Conservation (phyloP, 2,888 invertebrate species). For the Epinotia nisella region DNA sequence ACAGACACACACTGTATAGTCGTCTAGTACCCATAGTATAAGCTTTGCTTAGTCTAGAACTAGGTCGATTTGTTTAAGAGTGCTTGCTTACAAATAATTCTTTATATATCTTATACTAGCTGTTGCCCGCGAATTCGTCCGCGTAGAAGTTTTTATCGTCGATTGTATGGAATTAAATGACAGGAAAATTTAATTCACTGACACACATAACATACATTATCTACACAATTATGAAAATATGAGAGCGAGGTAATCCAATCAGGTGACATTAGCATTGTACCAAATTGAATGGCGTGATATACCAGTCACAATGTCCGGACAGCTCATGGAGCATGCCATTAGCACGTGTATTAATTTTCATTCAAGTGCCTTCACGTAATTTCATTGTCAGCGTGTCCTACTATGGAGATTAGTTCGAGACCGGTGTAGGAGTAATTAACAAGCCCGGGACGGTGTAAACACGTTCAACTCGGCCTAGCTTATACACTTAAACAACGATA, state of each 20-base stretch:
- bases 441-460: slow-evolving; percentile 23
- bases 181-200: too few species aligned
- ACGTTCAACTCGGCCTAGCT: neutral
- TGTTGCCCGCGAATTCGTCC: too few species aligned
- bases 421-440: slow-evolving; percentile 24
- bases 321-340: slow-evolving; percentile 23
- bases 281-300: slow-evolving; percentile 16
- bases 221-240: slow-evolving; percentile 26
- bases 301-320: slow-evolving; percentile 14
- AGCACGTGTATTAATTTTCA: slow-evolving; percentile 43
- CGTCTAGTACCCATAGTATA: too few species aligned
- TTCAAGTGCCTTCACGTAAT: slow-evolving; percentile 40
- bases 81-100: too few species aligned
- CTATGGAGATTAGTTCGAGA: slow-evolving; percentile 31
- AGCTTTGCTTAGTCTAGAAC: too few species aligned
- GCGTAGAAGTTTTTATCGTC: too few species aligned
- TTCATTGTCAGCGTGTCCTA: slow-evolving; percentile 38
- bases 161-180: too few species aligned
- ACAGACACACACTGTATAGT: too few species aligned
- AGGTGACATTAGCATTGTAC: slow-evolving; percentile 15
- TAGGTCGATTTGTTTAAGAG: too few species aligned
- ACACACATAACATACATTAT: neutral
- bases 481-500: neutral
- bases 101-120: too few species aligned
- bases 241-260: slow-evolving; percentile 32